Evolutionary conservation across 2,888 invertebrate species (phyloP), one percentile per base, ranked within the genome.

Genomic region (Phytoseiulus persimilis): DNA sequence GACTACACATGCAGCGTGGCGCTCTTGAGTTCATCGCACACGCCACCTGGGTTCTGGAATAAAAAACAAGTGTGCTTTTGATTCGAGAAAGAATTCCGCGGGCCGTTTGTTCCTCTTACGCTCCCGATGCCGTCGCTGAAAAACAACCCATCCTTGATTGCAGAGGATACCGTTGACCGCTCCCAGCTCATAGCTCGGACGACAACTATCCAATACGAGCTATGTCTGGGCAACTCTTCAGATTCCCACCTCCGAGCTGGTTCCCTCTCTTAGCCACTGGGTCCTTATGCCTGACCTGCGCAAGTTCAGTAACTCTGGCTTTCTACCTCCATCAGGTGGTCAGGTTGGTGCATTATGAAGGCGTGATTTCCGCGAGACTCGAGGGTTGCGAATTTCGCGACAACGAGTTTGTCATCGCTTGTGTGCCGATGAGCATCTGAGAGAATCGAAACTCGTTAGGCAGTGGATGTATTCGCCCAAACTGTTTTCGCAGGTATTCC

Each of bases 401-500:
- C n/a, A n/a, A n/a, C n/a, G n/a, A n/a, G n/a, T n/a, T n/a, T n/a
- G n/a, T n/a, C n/a, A n/a, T n/a, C n/a, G n/a, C n/a, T n/a, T n/a
- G n/a, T n/a, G n/a, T n/a, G n/a, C n/a, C n/a, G n/a, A n/a, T n/a
- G n/a, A n/a, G 46, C 14, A 14, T 46, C 46, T 46, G 9, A 46
- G 46, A 46, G 46, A 46, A 46, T 46, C 46, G 46, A 46, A 11
- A 46, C 46, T 14, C 46, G 14, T 46, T 14, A 14, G 46, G 14
- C 46, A 14, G 14, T 65, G 11, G 65, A 65, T 65, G 18, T 1
- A 3, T 46, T 46, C 9, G 46, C 46, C 6, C 6, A 46, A 11
- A 46, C 46, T 46, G 46, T 46, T 6, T 65, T 18, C 87, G 32
- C 87, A 87, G 87, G 87, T 11, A 39, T 87, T 33, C 87, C 87